Evolutionary conservation across 2,113 vertebrate species (phyloP).

Genomic region (Athene cunicularia): DNA sequence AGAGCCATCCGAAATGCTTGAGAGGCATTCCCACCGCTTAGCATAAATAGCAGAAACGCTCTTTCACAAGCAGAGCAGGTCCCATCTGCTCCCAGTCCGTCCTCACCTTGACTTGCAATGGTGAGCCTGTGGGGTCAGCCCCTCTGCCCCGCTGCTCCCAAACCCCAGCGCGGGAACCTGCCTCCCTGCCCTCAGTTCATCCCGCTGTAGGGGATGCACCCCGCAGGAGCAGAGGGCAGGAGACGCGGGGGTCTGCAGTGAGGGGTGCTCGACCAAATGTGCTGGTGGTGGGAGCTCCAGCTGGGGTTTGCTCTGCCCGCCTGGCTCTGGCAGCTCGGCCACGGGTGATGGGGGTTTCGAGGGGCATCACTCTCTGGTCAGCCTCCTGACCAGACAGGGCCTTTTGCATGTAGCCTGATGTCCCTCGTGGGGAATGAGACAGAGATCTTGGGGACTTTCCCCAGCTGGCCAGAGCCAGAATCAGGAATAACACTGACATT

Average conservation of each 20-base stretch:
- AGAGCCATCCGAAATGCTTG: slow-evolving; percentile 84
- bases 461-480: background rate
- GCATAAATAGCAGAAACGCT: slow-evolving; percentile 90
- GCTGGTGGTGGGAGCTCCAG: background rate
- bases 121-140: slow-evolving; percentile 37
- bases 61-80: slow-evolving; percentile 93
- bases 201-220: accelerated
- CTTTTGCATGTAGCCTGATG: background rate
- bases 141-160: slow-evolving; percentile 59
- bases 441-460: background rate
- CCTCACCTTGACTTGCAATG: slow-evolving; percentile 93
- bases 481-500: accelerated
- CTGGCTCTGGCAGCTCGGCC: slow-evolving; percentile 64
- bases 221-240: background rate
- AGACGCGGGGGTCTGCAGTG: background rate
- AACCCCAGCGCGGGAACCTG: slow-evolving; percentile 80
- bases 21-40: slow-evolving; percentile 92
- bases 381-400: slow-evolving; percentile 38
- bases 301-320: slow-evolving; percentile 86
- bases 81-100: slow-evolving; percentile 91
- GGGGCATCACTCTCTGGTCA: slow-evolving; percentile 66
- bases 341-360: slow-evolving; percentile 75
- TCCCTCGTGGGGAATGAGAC: background rate
- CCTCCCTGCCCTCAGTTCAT: accelerated
- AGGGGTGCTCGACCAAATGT: background rate